These are phyloP conservation scores for Reticulitermes lucifugus DNA, from an alignment of 2,888 invertebrate genomes.

Conservation along the genomic window DNA sequence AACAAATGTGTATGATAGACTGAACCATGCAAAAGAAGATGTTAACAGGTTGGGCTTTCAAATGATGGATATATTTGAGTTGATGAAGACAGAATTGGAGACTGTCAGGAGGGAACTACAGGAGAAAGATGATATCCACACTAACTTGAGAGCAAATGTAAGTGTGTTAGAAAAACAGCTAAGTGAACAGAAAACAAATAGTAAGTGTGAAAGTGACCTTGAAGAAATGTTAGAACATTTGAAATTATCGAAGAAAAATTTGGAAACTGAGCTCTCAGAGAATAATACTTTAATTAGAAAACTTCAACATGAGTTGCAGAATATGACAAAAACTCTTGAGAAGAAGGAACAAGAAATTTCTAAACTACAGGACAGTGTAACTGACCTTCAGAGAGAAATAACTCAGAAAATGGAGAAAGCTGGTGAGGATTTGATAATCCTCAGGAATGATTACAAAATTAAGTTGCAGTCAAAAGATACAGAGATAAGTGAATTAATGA, in stretches of 20 bases:
- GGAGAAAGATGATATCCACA: background rate
- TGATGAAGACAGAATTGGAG: background rate
- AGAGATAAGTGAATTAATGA: conserved; percentile 53
- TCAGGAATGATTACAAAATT: background rate
- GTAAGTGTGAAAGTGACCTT: conserved; percentile 56
- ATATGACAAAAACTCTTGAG: conserved; percentile 10
- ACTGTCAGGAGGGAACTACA: background rate
- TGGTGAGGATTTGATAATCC: background rate
- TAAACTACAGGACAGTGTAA: background rate
- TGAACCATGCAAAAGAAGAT: background rate
- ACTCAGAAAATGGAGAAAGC: background rate
- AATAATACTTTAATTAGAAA: conserved; percentile 25
- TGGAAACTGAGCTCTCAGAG: conserved; percentile 53
- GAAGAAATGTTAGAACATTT: conserved; percentile 61
- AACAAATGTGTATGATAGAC: conserved; percentile 6
- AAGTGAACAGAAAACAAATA: conserved; percentile 23
- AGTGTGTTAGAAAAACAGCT: conserved; percentile 9
- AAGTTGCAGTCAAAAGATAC: background rate
- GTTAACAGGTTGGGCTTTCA: background rate
- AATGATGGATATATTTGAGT: background rate
- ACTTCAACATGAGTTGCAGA: conserved; percentile 32
- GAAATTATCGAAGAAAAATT: conserved; percentile 61
- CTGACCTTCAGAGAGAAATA: background rate
- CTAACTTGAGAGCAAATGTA: background rate
- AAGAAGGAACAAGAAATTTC: conserved; percentile 24